Percentiles rank a stretch among this genome's conserved stretches.
phyloP scores from a whole-genome alignment of 2,797 vertebrate genomes.

The Enteromius fasciolatus region DNA sequence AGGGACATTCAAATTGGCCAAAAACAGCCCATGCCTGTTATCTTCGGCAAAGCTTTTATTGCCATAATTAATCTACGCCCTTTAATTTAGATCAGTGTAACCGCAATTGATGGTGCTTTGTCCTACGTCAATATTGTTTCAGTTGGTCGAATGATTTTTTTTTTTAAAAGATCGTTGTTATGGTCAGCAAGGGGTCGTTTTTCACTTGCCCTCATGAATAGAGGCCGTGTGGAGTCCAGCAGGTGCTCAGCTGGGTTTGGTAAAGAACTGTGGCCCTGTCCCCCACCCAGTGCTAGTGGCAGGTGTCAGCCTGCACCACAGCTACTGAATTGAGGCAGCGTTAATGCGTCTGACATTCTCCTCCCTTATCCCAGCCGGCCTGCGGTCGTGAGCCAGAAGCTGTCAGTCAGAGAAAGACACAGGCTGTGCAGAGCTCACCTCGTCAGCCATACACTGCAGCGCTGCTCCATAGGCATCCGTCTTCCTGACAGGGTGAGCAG shows the following conservation, averaged over 20 bases:
- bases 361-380: constrained; percentile 41
- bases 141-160: neutral
- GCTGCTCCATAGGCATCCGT: constrained; percentile 66
- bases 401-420: constrained; percentile 55
- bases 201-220: constrained; percentile 49
- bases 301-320: constrained; percentile 29
- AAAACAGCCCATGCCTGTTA: neutral
- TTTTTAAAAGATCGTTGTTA: neutral
- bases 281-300: constrained; percentile 49
- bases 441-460: constrained; percentile 40
- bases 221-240: constrained; percentile 39
- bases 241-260: constrained; percentile 44
- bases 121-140: constrained; percentile 3
- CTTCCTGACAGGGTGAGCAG: constrained; percentile 62
- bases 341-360: constrained; percentile 50
- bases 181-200: constrained; percentile 26
- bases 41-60: neutral
- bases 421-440: constrained; percentile 56
- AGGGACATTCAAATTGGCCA: neutral
- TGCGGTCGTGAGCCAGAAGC: constrained; percentile 38
- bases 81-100: constrained; percentile 9
- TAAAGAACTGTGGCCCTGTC: constrained; percentile 34
- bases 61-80: neutral
- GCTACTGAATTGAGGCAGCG: constrained; percentile 35
- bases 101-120: constrained; percentile 8